These are phyloP conservation scores for Oryzias javanicus DNA, from an alignment of 2,113 vertebrate genomes.

Conservation along the genomic window DNA sequence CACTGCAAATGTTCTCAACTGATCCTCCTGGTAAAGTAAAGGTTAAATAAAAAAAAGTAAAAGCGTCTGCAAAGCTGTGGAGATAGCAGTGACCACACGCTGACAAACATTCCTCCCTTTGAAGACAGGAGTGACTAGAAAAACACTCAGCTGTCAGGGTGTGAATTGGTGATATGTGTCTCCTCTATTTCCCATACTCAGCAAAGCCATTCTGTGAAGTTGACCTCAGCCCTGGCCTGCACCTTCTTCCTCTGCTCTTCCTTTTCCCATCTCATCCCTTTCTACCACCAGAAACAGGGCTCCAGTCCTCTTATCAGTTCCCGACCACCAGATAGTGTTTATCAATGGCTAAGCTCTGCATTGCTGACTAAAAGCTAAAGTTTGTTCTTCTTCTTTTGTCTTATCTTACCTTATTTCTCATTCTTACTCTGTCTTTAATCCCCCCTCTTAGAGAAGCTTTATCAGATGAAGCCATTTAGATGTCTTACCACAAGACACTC, in stretches of 20 bases:
- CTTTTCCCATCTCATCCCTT: slow-evolving; percentile 34
- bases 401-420: slow-evolving; percentile 21
- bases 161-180: slow-evolving; percentile 17
- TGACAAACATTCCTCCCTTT: slow-evolving; percentile 17
- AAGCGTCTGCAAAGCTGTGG: neutral
- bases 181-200: slow-evolving; percentile 59
- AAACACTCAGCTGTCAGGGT: slow-evolving; percentile 32
- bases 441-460: slow-evolving; percentile 3
- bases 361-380: slow-evolving; percentile 28
- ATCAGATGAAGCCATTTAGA: neutral
- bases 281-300: slow-evolving; percentile 21
- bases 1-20: no score
- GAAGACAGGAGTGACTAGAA: slow-evolving; percentile 30
- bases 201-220: slow-evolving; percentile 18
- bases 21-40: no score
- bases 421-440: slow-evolving; percentile 9
- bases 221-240: slow-evolving; percentile 40
- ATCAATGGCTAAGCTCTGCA: slow-evolving; percentile 52
- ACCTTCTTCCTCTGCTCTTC: slow-evolving; percentile 40
- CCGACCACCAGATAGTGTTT: slow-evolving; percentile 57
- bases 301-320: slow-evolving; percentile 56
- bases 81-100: slow-evolving; percentile 16
- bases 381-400: slow-evolving; percentile 25
- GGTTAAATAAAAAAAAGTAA: no score
- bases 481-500: neutral